These are phyloP conservation scores for Phoenoteleia sp. DNA, from an alignment of 2,888 invertebrate species.

Conservation along the genomic window DNA sequence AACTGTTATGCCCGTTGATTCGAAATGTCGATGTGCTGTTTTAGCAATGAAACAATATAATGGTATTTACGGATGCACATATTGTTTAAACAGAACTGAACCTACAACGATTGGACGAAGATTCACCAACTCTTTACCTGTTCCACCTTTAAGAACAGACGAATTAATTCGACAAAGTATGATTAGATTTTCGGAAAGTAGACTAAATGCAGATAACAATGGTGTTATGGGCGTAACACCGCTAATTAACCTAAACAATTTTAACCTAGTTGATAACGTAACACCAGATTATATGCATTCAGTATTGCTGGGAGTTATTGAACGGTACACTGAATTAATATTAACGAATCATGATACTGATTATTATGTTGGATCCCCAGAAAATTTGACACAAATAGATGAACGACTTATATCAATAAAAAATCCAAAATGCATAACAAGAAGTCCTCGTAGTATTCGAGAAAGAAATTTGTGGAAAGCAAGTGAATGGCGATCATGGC, in stretches of 20 bases:
- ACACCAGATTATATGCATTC: conserved; percentile 41
- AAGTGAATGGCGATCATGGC: conserved; percentile 27
- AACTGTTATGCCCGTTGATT: conserved; percentile 11
- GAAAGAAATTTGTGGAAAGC: conserved; percentile 1
- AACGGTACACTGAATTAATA: conserved; percentile 32
- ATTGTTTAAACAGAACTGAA: conserved; percentile 4
- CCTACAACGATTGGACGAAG: conserved; percentile 2
- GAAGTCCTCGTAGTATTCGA: background rate
- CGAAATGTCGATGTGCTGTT: conserved; percentile 24
- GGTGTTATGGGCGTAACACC: conserved; percentile 14
- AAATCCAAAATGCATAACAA: conserved; percentile 15
- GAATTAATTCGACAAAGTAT: conserved; percentile 2
- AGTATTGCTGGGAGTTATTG: conserved; percentile 11
- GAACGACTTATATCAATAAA: background rate
- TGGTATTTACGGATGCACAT: conserved; percentile 28
- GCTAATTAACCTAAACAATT: conserved; percentile 18
- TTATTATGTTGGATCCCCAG: conserved; percentile 28
- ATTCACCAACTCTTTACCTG: background rate
- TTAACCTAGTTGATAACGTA: conserved; percentile 1
- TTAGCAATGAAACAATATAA: conserved; percentile 51
- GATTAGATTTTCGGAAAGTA: background rate
- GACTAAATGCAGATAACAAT: background rate
- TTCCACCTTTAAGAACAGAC: conserved; percentile 10
- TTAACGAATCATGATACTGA: background rate
- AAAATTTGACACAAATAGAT: background rate